Evolutionary conservation across 2,888 invertebrate species (phyloP).

Genomic region (Caenorhabditis virilis): DNA sequence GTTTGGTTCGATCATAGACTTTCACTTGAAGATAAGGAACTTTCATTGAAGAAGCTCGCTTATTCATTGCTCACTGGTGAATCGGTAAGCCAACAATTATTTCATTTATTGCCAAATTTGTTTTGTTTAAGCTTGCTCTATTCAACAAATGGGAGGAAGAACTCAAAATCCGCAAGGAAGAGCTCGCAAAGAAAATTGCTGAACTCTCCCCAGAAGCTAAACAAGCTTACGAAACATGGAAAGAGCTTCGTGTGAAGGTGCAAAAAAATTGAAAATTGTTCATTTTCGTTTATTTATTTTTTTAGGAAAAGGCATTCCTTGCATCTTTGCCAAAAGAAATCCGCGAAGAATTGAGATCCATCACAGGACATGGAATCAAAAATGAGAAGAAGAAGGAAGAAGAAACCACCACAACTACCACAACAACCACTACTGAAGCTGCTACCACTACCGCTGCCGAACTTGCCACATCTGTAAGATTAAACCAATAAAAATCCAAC

Average conservation of each 20-base stretch:
- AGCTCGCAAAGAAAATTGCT: constrained; percentile 53
- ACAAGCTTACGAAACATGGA: constrained; percentile 63
- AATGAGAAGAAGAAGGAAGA: constrained; percentile 2
- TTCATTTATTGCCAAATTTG: neutral
- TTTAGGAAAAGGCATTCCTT: constrained; percentile 58
- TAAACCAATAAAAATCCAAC: too few species aligned
- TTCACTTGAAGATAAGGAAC: constrained; percentile 59
- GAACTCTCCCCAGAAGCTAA: constrained; percentile 57
- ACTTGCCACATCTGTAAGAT: neutral
- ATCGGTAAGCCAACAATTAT: constrained; percentile 43
- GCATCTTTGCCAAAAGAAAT: constrained; percentile 58
- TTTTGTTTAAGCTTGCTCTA: constrained; percentile 53
- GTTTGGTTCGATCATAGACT: constrained; percentile 62
- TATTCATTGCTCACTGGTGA: constrained; percentile 60
- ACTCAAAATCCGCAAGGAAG: constrained; percentile 55
- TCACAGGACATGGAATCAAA: constrained; percentile 28
- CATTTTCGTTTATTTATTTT: neutral
- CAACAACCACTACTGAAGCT: constrained; percentile 17
- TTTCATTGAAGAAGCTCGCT: constrained; percentile 60
- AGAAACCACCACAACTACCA: constrained; percentile 19
- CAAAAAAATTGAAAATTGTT: neutral
- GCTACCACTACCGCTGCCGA: constrained; percentile 9
- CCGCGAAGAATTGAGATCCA: constrained; percentile 54
- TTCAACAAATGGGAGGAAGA: constrained; percentile 66
- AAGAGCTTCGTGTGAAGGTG: constrained; percentile 57